Evolutionary conservation across 2,113 vertebrate species (phyloP), one percentile per base, ranked within the genome.

Genomic region (Illadopsis cleaveri): DNA sequence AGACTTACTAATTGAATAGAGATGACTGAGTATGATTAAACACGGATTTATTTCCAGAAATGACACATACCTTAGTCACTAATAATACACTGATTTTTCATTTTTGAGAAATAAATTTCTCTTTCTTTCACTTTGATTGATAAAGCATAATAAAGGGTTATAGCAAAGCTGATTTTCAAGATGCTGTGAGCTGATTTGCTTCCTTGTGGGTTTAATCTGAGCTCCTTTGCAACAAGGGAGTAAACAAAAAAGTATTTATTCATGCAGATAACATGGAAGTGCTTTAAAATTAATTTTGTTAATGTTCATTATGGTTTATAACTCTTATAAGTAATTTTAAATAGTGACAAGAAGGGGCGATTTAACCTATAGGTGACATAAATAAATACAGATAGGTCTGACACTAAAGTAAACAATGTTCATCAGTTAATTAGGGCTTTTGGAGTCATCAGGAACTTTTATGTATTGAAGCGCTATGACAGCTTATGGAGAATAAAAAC

Each of bases 311-410:
- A 23, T 48, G 9, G 5, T 54, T 78, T 70, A 30, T 38, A 23
- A 20, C 6, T 42, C 7, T 37, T 60, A 54, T 11, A 60, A 42
- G 30, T 57, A 35, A 51, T 57, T 86, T 82, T 54, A 62, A 79
- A 15, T 17, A 35, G 3, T 61, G 31, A 54, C 27, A 53, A 47
- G 2, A 11, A 56, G 3, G 1, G 1, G 1, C 9, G 73, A 35
- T 61, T 90, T 48, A 65, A 48, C 18, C 51, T 40, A 3, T 5
- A 61, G 16, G 7, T 28, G 65, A 54, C 8, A 69, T 6, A 80
- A 19, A 33, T 37, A 81, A 80, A 35, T 8, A 22, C 5, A 44
- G 5, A 61, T 18, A 44, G 2, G 4, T 75, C 85, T 61, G 8
- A 11, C 7, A 53, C 9, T 62, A 25, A 73, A 73, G 10, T 50